A percentile compares a stretch with the other conserved stretches of the same genome.
Conservation (phyloP, 1,140 invertebrate species). For the Drosophila mojavensis region DNA sequence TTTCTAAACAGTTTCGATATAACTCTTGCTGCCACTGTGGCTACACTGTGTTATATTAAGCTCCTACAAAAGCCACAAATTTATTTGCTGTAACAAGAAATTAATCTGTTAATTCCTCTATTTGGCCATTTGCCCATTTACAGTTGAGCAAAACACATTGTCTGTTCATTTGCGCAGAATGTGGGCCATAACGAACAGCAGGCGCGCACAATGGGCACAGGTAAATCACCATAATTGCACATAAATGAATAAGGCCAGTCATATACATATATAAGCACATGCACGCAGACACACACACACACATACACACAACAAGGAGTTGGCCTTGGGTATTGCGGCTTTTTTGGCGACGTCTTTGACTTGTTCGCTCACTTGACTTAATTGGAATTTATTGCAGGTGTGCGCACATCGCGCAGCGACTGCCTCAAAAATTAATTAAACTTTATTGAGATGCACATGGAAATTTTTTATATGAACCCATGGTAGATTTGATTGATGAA, state of each 20-base stretch:
- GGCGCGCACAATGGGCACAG: not conserved
- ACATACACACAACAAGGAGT: not conserved
- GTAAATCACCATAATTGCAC: conserved; percentile 25
- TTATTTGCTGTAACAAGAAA: not conserved
- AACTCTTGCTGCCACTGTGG: not conserved
- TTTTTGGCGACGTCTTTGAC: conserved; percentile 19
- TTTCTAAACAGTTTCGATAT: too few relatives aligned
- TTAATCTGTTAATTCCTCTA: conserved; percentile 3
- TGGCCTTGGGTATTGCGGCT: not conserved
- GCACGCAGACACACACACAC: not conserved
- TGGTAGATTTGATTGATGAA: conserved; percentile 32
- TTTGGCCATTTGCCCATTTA: conserved; percentile 1
- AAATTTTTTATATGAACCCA: not conserved
- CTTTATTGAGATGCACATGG: conserved; percentile 26
- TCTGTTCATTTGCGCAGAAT: not conserved
- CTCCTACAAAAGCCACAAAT: not conserved
- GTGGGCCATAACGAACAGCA: not conserved
- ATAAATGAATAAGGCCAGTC: conserved; percentile 16
- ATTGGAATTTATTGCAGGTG: conserved; percentile 46
- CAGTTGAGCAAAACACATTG: not conserved
- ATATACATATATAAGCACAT: not conserved
- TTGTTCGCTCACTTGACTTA: conserved; percentile 40
- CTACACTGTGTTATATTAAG: too few relatives aligned
- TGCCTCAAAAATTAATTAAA: conserved; percentile 41
- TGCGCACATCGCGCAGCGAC: too few relatives aligned